Conservation (phyloP, 2,797 vertebrate species). For the Pseudochromis fuscus region DNA sequence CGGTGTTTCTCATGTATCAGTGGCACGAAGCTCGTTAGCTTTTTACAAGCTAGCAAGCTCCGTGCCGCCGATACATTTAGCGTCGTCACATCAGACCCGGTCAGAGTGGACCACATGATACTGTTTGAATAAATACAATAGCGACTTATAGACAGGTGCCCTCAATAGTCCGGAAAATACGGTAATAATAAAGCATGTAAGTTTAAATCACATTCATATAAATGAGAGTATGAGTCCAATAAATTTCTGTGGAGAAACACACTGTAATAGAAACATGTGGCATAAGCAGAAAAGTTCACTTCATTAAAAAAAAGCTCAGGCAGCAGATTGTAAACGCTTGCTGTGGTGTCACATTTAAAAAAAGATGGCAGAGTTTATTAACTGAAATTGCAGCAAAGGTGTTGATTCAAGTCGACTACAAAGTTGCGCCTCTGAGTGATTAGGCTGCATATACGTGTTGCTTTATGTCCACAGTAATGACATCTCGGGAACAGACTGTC, state of each 20-base stretch:
- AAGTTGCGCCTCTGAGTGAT: conserved; percentile 32
- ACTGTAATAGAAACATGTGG: conserved; percentile 3
- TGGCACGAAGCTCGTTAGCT: too few relatives aligned
- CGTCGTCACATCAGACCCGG: too few relatives aligned
- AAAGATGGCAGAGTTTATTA: conserved; percentile 32
- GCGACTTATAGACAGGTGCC: too few relatives aligned
- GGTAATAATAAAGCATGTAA: background rate
- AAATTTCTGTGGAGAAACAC: background rate
- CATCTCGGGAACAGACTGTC: conserved; percentile 57
- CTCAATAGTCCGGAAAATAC: too few relatives aligned
- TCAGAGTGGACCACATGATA: too few relatives aligned
- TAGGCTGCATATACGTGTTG: conserved; percentile 35
- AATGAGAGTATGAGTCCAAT: background rate
- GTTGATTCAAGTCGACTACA: conserved; percentile 28
- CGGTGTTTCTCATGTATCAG: too few relatives aligned
- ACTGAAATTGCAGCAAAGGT: conserved; percentile 29
- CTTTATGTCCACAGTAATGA: conserved; percentile 50
- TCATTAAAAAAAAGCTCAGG: conserved; percentile 1
- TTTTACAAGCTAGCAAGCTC: too few relatives aligned
- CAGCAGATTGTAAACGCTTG: conserved; percentile 6
- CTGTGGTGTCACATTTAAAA: conserved; percentile 33
- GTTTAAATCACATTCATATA: background rate
- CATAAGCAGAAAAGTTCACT: conserved; percentile 21
- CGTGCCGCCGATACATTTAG: too few relatives aligned
- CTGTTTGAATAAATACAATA: too few relatives aligned